phyloP scores from a whole-genome alignment of 2,113 vertebrate genomes.

The Morone saxatilis region DNA sequence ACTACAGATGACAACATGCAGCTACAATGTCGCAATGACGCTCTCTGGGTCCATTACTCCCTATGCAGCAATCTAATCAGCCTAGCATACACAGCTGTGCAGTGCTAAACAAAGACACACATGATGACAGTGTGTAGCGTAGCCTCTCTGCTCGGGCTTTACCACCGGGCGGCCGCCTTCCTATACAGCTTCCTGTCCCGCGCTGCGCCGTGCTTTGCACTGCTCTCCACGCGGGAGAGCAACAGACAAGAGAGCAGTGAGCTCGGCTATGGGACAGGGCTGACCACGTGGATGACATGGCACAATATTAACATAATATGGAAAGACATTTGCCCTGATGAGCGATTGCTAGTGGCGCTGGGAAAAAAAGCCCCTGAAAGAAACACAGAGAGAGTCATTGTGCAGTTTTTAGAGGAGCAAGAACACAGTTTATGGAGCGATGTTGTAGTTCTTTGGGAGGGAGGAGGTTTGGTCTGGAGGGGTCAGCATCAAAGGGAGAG shows the following conservation, averaged over 20 bases:
- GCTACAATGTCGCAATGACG: slow-evolving; percentile 25
- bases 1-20: slow-evolving; percentile 40
- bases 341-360: neutral
- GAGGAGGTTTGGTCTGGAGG: slow-evolving; percentile 7
- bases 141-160: neutral
- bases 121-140: slow-evolving; percentile 33
- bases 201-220: neutral
- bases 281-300: slow-evolving; percentile 41
- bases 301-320: slow-evolving; percentile 34
- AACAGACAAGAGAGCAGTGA: neutral
- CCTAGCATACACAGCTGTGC: slow-evolving; percentile 60
- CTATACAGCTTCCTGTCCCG: slow-evolving; percentile 19
- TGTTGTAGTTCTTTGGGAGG: slow-evolving; percentile 1
- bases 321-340: neutral
- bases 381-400: neutral
- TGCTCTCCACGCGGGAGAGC: neutral
- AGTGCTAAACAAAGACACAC: slow-evolving; percentile 44
- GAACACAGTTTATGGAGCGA: neutral
- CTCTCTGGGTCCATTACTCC: slow-evolving; percentile 20
- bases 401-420: neutral
- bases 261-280: neutral
- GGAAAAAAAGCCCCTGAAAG: neutral
- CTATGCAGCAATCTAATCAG: slow-evolving; percentile 10
- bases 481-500: slow-evolving; percentile 42
- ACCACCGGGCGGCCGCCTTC: slow-evolving; percentile 12